These are phyloP conservation scores for Alaudala cheleensis DNA, from an alignment of 2,113 vertebrate genomes.

Conservation along the genomic window DNA sequence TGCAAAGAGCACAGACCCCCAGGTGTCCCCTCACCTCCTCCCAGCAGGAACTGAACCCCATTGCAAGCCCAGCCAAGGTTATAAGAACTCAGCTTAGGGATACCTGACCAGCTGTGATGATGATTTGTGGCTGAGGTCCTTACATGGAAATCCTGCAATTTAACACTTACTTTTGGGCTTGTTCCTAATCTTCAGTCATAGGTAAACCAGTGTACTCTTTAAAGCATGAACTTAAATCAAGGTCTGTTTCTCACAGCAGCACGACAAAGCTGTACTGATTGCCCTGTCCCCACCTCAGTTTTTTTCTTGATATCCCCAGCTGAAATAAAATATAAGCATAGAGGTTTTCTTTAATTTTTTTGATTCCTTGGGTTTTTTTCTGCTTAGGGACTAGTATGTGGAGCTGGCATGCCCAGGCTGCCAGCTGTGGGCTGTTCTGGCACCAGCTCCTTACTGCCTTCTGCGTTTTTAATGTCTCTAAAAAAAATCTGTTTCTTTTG, in stretches of 20 bases:
- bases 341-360: background rate
- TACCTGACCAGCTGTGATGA: background rate
- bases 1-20: accelerated
- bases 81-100: background rate
- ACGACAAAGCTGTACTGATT: background rate
- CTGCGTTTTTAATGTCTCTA: background rate
- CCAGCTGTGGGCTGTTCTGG: background rate
- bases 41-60: background rate
- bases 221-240: background rate
- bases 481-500: background rate
- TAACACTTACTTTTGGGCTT: background rate
- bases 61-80: accelerated
- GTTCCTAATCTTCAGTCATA: background rate
- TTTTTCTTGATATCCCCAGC: background rate
- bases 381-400: background rate
- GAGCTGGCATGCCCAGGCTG: background rate
- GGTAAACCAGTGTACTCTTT: background rate
- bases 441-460: background rate
- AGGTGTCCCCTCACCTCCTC: accelerated
- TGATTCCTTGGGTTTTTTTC: background rate
- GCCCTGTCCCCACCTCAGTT: background rate
- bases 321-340: background rate
- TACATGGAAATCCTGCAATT: background rate
- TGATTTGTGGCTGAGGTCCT: background rate
- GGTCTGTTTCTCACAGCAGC: background rate